phyloP scores from a whole-genome alignment of 2,797 vertebrate species.

The Chloroceryle inda region DNA sequence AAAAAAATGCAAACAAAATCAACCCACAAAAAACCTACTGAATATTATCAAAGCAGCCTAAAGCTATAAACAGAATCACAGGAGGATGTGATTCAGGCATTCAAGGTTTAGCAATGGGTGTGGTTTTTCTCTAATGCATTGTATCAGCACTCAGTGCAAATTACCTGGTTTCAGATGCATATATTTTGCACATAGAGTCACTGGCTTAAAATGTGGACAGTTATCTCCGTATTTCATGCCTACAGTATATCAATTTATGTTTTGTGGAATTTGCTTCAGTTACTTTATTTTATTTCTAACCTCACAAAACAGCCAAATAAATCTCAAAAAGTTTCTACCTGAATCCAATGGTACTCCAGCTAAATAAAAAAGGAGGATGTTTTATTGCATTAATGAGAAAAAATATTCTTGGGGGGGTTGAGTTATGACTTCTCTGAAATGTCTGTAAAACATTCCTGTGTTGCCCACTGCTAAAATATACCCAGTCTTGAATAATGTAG shows the following conservation, averaged over 20 bases:
- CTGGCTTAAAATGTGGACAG: conserved; percentile 32
- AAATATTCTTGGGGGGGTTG: not conserved
- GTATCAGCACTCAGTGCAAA: conserved; percentile 10
- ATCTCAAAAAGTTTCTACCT: not conserved
- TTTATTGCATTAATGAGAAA: not conserved
- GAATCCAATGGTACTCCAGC: not conserved
- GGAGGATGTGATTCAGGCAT: not conserved
- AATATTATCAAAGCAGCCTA: not conserved
- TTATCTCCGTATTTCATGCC: conserved; percentile 54
- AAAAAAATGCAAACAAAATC: not conserved
- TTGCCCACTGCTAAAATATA: conserved; percentile 20
- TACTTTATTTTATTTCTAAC: conserved; percentile 51
- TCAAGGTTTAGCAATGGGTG: conserved; percentile 23
- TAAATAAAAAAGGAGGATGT: conserved; percentile 13
- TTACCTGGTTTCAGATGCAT: conserved; percentile 40
- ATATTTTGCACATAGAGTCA: conserved; percentile 29
- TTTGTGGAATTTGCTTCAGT: conserved; percentile 45
- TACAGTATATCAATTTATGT: not conserved
- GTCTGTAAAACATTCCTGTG: not conserved
- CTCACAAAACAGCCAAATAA: conserved; percentile 5
- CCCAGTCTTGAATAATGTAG: not conserved
- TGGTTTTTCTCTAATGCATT: conserved; percentile 40
- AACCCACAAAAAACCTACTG: not conserved
- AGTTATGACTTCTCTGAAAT: conserved; percentile 26
- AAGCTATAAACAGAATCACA: not conserved